phyloP scores from a whole-genome alignment of 2,888 invertebrate genomes.

The Lordiphosa andalusiaca region DNA sequence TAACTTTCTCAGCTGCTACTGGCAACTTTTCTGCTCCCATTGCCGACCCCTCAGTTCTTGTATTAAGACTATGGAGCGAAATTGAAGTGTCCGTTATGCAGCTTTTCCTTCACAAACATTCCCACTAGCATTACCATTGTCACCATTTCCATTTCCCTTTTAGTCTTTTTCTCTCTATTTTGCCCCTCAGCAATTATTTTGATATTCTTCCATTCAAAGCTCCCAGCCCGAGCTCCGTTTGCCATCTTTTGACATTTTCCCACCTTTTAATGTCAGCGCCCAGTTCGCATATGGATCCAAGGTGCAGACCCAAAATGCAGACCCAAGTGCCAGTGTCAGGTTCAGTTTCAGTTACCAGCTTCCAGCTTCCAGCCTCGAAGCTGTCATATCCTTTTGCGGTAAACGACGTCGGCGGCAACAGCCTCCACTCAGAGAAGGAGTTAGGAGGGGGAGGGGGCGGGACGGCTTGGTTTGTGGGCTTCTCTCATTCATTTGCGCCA shows the following conservation, averaged over 20 bases:
- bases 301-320: constrained; percentile 24
- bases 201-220: constrained; percentile 27
- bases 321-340: constrained; percentile 19
- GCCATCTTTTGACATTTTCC: constrained; percentile 78
- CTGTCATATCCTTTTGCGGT: constrained; percentile 73
- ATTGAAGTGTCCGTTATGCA: too few relatives aligned
- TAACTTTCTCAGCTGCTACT: too few relatives aligned
- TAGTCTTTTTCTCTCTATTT: background rate
- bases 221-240: constrained; percentile 4
- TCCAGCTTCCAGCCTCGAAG: constrained; percentile 25
- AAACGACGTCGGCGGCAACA: constrained; percentile 13
- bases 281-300: constrained; percentile 32
- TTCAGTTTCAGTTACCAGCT: constrained; percentile 21
- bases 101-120: too few relatives aligned
- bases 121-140: too few relatives aligned
- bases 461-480: background rate
- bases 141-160: background rate
- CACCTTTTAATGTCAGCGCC: constrained; percentile 79
- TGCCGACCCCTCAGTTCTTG: too few relatives aligned
- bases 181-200: constrained; percentile 48
- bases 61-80: too few relatives aligned
- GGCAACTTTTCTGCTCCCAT: too few relatives aligned
- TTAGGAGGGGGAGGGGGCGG: constrained; percentile 9
- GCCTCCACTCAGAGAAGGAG: background rate
- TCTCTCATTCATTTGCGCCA: constrained; percentile 73